Evolutionary conservation across 92 coral and sea anemone genomes (phyloP).

Genomic region (Phenganax subtilis): DNA sequence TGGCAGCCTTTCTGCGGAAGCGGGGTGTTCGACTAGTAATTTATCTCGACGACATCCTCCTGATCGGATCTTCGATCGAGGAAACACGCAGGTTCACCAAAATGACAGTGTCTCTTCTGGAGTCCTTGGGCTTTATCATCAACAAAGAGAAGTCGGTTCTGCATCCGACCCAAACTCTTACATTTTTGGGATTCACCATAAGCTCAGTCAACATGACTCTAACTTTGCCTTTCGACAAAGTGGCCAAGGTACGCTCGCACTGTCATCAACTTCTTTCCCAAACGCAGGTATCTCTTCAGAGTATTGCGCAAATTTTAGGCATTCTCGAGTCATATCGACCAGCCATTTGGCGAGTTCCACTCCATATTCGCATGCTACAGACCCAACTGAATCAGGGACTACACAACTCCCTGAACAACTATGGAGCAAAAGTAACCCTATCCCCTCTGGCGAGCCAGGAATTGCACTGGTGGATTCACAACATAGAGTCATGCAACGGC

Average conservation of each 20-base stretch:
- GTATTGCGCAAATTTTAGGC: constrained; percentile 35
- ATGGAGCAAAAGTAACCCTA: constrained; percentile 16
- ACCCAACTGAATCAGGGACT: constrained; percentile 28
- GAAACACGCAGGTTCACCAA: constrained; percentile 36
- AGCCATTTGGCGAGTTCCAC: constrained; percentile 46
- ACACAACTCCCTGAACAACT: constrained; percentile 21
- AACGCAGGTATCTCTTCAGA: background rate
- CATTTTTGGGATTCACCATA: constrained; percentile 47
- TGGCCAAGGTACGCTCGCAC: constrained; percentile 27
- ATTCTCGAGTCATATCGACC: constrained; percentile 40
- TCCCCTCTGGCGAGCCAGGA: constrained; percentile 20
- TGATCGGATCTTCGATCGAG: constrained; percentile 33
- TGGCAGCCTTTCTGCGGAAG: constrained; percentile 45
- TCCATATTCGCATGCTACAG: constrained; percentile 38
- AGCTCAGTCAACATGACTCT: constrained; percentile 33
- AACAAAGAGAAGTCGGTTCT: constrained; percentile 42
- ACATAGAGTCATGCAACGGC: constrained; percentile 18
- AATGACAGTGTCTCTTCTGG: constrained; percentile 30
- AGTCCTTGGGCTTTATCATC: constrained; percentile 44
- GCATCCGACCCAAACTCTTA: constrained; percentile 39
- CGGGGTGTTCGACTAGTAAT: constrained; percentile 41
- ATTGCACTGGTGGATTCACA: constrained; percentile 43
- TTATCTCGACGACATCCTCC: constrained; percentile 52
- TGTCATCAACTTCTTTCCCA: constrained; percentile 28
- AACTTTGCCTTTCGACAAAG: constrained; percentile 34